These are phyloP conservation scores for Sandelia bainsii DNA, from an alignment of 2,797 vertebrate genomes.

Conservation along the genomic window DNA sequence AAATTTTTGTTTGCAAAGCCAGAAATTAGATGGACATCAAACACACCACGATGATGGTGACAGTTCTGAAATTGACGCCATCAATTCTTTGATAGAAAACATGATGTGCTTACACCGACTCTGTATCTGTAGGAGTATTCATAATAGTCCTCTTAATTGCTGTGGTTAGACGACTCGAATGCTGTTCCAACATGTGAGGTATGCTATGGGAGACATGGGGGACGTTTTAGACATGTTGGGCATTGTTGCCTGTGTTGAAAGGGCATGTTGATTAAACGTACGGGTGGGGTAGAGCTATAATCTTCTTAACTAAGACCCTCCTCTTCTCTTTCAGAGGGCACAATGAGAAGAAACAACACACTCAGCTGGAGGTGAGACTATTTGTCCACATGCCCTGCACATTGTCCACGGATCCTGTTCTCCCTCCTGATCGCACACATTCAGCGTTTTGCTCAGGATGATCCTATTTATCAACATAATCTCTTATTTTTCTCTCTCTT, in stretches of 20 bases:
- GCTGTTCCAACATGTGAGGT: slow-evolving; percentile 81
- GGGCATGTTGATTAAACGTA: slow-evolving; percentile 88
- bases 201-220: slow-evolving; percentile 72
- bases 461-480: slow-evolving; percentile 77
- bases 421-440: slow-evolving; percentile 71
- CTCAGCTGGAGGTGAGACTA: slow-evolving; percentile 84
- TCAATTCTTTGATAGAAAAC: slow-evolving; percentile 33
- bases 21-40: slow-evolving; percentile 62
- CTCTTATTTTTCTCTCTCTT: slow-evolving; percentile 63
- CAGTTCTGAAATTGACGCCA: slow-evolving; percentile 58
- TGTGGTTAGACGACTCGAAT: slow-evolving; percentile 54
- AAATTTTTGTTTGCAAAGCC: slow-evolving; percentile 81
- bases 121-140: slow-evolving; percentile 38
- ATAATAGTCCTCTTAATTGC: slow-evolving; percentile 60
- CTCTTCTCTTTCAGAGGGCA: slow-evolving; percentile 82
- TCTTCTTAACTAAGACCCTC: slow-evolving; percentile 86
- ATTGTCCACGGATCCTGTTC: slow-evolving; percentile 77
- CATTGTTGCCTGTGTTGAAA: slow-evolving; percentile 83
- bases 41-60: slow-evolving; percentile 48
- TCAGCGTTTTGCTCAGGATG: slow-evolving; percentile 77
- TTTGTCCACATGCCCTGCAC: slow-evolving; percentile 79
- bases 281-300: slow-evolving; percentile 85
- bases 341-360: slow-evolving; percentile 87
- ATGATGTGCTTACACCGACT: slow-evolving; percentile 29
- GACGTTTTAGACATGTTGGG: slow-evolving; percentile 82